A percentile compares a stretch with the other conserved stretches of the same genome.
Evolutionary conservation across 2,113 vertebrate species (phyloP).

Genomic region (Bufo bufo): DNA sequence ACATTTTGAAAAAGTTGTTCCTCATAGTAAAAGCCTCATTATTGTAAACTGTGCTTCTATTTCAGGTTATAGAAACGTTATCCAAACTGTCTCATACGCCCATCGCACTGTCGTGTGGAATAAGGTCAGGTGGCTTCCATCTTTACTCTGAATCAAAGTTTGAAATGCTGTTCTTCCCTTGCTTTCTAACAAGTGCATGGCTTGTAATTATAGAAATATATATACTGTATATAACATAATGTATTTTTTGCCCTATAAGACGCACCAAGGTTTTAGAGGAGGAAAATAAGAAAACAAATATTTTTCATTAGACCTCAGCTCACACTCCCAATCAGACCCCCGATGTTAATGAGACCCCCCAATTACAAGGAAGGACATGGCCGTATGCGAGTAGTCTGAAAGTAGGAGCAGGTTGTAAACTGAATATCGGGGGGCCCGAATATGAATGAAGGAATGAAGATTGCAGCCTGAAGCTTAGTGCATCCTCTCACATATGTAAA

Average conservation of each 20-base stretch:
- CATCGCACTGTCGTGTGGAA: conserved; percentile 82
- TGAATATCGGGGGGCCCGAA: too few species aligned
- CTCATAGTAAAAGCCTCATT: neutral
- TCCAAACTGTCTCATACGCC: conserved; percentile 88
- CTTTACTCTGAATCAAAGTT: neutral
- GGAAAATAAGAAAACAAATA: too few species aligned
- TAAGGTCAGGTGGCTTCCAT: conserved; percentile 77
- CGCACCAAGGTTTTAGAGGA: too few species aligned
- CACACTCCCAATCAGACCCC: too few species aligned
- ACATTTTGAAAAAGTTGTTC: neutral
- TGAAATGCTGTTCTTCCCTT: neutral
- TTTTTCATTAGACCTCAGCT: too few species aligned
- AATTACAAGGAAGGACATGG: too few species aligned
- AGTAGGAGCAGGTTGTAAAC: too few species aligned
- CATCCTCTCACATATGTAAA: too few species aligned
- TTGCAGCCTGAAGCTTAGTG: too few species aligned
- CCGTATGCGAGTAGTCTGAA: too few species aligned
- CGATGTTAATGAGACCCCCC: too few species aligned
- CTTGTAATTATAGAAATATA: neutral
- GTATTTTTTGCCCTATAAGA: neutral
- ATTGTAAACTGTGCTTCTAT: conserved; percentile 38
- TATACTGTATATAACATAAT: neutral
- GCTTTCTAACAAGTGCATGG: neutral
- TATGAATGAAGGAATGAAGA: too few species aligned
- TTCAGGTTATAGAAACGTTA: conserved; percentile 93